Conservation (phyloP, 2,888 invertebrate genomes). For the Cyaniris semiargus region DNA sequence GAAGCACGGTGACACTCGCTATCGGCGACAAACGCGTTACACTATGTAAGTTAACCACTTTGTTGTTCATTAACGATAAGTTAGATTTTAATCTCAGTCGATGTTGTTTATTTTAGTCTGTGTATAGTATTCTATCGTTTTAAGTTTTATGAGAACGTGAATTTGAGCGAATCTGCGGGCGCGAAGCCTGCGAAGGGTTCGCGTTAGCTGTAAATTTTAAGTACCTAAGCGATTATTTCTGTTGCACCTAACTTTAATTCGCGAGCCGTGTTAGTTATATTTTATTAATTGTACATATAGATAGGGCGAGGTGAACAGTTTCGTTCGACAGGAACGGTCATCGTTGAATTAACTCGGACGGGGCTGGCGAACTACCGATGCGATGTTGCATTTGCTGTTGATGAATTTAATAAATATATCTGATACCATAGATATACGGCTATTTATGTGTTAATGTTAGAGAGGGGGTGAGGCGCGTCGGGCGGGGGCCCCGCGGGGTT, state of each 20-base stretch:
- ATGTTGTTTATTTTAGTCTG: constrained; percentile 75
- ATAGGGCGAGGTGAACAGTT: constrained; percentile 71
- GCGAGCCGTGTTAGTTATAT: constrained; percentile 72
- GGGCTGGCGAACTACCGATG: constrained; percentile 53
- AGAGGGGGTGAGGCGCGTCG: constrained; percentile 48
- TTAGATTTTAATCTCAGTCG: constrained; percentile 76
- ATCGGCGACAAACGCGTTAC: constrained; percentile 58
- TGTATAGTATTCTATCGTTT: constrained; percentile 74
- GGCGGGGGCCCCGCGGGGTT: constrained; percentile 36
- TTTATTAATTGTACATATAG: constrained; percentile 75
- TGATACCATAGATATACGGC: constrained; percentile 63
- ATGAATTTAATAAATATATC: constrained; percentile 51
- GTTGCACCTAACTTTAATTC: constrained; percentile 73
- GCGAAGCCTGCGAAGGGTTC: constrained; percentile 64
- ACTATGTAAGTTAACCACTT: constrained; percentile 76
- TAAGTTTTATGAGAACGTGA: constrained; percentile 73
- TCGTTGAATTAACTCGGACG: constrained; percentile 66
- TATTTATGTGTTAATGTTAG: constrained; percentile 62
- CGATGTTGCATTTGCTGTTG: constrained; percentile 64
- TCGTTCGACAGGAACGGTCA: constrained; percentile 63
- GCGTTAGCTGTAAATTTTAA: constrained; percentile 69
- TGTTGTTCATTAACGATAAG: constrained; percentile 80
- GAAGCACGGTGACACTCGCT: constrained; percentile 50
- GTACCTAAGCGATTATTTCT: constrained; percentile 70
- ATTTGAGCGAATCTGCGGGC: constrained; percentile 77